Conservation (phyloP, 2,113 vertebrate species). For the Dicentrarchus labrax region DNA sequence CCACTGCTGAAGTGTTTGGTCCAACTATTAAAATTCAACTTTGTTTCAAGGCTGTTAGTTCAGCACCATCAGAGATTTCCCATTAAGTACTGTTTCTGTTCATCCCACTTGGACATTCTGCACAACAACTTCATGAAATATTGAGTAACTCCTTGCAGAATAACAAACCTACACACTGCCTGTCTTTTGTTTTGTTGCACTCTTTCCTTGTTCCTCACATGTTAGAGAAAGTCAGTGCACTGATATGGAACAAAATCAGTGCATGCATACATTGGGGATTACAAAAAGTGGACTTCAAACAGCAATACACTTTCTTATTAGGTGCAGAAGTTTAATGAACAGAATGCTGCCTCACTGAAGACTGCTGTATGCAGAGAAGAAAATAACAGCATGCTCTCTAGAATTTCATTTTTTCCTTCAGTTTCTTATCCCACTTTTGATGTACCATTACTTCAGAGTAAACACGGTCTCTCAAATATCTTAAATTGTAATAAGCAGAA, state of each 20-base stretch:
- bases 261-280: background rate
- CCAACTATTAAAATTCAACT: background rate
- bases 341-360: background rate
- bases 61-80: background rate
- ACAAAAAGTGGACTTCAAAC: background rate
- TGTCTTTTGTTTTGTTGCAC: slow-evolving; percentile 27
- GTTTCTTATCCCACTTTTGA: background rate
- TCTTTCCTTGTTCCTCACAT: slow-evolving; percentile 10
- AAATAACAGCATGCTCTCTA: background rate
- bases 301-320: background rate
- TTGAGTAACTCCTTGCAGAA: slow-evolving; percentile 41
- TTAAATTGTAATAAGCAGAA: background rate
- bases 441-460: background rate
- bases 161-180: slow-evolving; percentile 41
- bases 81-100: background rate
- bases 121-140: slow-evolving; percentile 59
- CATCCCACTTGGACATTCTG: slow-evolving; percentile 21
- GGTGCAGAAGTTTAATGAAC: background rate
- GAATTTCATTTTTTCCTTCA: background rate
- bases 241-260: background rate
- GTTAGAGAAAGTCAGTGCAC: background rate
- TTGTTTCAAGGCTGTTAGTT: slow-evolving; percentile 11
- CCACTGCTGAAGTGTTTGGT: background rate
- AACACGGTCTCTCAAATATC: background rate
- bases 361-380: background rate